These are phyloP conservation scores for Noctua fimbriata DNA, from an alignment of 2,888 invertebrate species.

Conservation along the genomic window DNA sequence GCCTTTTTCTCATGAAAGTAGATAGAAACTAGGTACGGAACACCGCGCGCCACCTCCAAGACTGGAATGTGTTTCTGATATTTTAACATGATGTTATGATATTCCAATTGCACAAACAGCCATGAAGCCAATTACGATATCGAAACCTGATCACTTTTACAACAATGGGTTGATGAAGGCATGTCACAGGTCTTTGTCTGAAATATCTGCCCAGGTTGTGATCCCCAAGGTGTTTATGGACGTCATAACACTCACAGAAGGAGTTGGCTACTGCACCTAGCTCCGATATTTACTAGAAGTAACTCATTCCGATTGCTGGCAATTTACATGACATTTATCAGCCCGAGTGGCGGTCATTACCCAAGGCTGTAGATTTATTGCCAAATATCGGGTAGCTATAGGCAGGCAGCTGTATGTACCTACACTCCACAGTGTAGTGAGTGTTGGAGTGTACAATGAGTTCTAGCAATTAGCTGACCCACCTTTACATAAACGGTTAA, in stretches of 20 bases:
- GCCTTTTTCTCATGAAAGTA: not conserved
- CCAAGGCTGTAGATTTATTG: slow-evolving; percentile 54
- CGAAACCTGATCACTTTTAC: not conserved
- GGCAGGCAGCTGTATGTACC: not conserved
- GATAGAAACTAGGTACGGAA: not conserved
- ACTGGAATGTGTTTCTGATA: not conserved
- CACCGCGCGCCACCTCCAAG: not conserved
- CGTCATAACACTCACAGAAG: slow-evolving; percentile 28
- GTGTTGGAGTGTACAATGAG: too few species aligned
- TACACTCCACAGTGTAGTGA: not conserved
- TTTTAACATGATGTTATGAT: not conserved
- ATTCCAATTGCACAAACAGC: not conserved
- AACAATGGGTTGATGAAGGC: not conserved
- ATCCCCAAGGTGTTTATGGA: slow-evolving; percentile 27
- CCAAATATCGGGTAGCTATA: slow-evolving; percentile 36
- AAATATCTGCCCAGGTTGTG: not conserved
- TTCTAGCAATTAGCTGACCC: too few species aligned
- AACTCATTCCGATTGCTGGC: slow-evolving; percentile 41
- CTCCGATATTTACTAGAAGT: slow-evolving; percentile 37
- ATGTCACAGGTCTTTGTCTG: slow-evolving; percentile 13
- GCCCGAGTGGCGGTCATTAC: slow-evolving; percentile 42
- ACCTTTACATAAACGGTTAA: too few species aligned
- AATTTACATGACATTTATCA: slow-evolving; percentile 48
- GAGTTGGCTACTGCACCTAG: slow-evolving; percentile 25
- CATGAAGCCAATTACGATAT: not conserved